Conservation (phyloP, 92 coral and sea anemone species). For the Umimayanthus kanabou region DNA sequence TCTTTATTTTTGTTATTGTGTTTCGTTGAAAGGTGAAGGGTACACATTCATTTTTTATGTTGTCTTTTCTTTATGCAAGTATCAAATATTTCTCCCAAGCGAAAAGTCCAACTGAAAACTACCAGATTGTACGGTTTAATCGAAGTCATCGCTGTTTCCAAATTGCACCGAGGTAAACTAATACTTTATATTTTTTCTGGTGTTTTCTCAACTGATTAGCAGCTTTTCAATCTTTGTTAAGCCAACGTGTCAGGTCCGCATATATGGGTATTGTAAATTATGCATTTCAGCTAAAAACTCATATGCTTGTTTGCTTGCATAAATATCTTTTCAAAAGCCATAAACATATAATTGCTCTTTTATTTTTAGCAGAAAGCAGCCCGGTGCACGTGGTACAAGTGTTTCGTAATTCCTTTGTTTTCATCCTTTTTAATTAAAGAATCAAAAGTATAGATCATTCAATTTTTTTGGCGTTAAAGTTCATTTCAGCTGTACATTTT, state of each 20-base stretch:
- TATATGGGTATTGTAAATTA: background rate
- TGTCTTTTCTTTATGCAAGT: background rate
- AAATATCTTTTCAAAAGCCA: too few species aligned
- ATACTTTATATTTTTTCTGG: background rate
- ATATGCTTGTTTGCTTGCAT: background rate
- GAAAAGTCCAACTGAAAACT: background rate
- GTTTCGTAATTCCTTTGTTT: too few species aligned
- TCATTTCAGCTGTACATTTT: too few species aligned
- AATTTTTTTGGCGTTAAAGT: too few species aligned
- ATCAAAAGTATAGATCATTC: too few species aligned
- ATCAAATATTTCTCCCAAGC: background rate
- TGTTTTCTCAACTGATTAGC: constrained; percentile 16
- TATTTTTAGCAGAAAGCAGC: background rate
- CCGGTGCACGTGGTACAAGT: background rate
- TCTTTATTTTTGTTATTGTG: constrained; percentile 7
- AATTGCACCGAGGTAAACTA: background rate
- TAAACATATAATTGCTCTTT: background rate
- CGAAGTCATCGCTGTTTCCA: background rate
- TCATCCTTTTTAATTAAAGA: too few species aligned
- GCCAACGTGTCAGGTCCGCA: background rate
- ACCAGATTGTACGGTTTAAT: background rate
- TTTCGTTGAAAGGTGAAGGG: background rate
- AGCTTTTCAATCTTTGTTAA: background rate
- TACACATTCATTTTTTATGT: constrained; percentile 12
- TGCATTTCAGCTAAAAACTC: background rate